Base-by-base conservation (phyloP, 2,888 invertebrate genomes). In the Calephelis perditalis region DNA sequence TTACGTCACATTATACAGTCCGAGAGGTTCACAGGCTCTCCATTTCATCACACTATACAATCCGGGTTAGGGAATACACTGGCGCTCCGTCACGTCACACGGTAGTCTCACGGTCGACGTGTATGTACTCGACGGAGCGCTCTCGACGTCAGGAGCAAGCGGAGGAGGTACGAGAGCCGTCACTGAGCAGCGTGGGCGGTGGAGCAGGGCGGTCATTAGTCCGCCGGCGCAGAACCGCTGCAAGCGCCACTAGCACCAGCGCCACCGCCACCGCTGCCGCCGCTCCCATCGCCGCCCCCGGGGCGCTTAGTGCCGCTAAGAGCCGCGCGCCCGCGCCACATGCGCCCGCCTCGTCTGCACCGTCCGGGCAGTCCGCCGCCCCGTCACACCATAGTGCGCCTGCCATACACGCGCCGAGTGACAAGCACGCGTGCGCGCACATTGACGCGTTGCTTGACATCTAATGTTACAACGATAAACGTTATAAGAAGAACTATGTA, bases 81-180 rank as follows among this genome's bases (percentile, higher is more conserved):
- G 63, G 82, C 84, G 82, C 82, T 78, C 82, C 84, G 92, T 95
- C 94, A 96, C 92, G 92, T 95, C 94, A 96, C 92, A 97, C 97
- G 76, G 97, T 97, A 82, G 97, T 97, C 92, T 97, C 97, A 84
- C 96, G 95, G 91, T 97, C 97, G 91, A 97, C 96, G 90, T 96
- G 96, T 81, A 97, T 97, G 88, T 95, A 97, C 86, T 97, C 97
- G 93, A 97, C 96, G 92, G 96, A 95, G 92, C 96, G 95, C 82
- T 94, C 94, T 88, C 95, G 95, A 77, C 96, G 96, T 97, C 97
- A 97, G 93, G 97, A 96, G 76, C 93, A 92, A 43, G 92, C 91
- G 56, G 92, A 91, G 47, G 87, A 86, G 47, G 86, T 78, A 73
- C 87, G 91, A 70, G 92, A 92, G 65, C 93, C 92, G 76, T 94